These are phyloP conservation scores for Cryptoleucopteryx plumbea DNA, from an alignment of 2,113 vertebrate species.

Conservation along the genomic window DNA sequence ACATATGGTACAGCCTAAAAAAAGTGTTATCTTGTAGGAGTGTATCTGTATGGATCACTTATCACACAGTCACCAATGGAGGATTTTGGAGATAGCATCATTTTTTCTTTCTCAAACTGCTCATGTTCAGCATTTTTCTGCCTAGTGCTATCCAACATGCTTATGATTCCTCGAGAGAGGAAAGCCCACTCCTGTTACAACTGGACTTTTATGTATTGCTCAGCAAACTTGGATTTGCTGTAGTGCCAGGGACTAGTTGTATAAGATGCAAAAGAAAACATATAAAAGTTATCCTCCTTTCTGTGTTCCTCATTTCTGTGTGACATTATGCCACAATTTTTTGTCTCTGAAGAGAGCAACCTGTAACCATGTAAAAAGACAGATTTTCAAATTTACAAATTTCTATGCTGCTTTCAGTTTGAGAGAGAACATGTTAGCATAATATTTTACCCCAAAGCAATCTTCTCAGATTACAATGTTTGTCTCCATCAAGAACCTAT, in stretches of 20 bases:
- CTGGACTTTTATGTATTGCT: background rate
- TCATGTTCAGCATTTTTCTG: background rate
- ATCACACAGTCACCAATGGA: background rate
- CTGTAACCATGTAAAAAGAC: background rate
- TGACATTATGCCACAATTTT: background rate
- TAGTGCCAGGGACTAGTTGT: background rate
- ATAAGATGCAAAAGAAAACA: background rate
- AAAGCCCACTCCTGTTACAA: background rate
- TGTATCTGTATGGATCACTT: slow-evolving; percentile 24
- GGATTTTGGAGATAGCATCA: background rate
- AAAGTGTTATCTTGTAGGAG: slow-evolving; percentile 41
- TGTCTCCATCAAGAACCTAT: background rate
- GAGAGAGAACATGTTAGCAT: background rate
- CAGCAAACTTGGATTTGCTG: background rate
- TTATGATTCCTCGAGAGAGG: slow-evolving; percentile 24
- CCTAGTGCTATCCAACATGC: background rate
- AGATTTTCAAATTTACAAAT: background rate
- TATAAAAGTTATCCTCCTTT: background rate
- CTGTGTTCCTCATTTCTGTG: background rate
- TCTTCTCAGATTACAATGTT: background rate
- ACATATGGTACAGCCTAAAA: slow-evolving; percentile 55
- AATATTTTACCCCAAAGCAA: background rate
- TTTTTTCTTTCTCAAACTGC: background rate
- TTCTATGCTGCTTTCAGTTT: background rate
- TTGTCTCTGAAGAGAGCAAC: background rate